Conservation (phyloP, 1,140 invertebrate species). For the Drosophila obscura region DNA sequence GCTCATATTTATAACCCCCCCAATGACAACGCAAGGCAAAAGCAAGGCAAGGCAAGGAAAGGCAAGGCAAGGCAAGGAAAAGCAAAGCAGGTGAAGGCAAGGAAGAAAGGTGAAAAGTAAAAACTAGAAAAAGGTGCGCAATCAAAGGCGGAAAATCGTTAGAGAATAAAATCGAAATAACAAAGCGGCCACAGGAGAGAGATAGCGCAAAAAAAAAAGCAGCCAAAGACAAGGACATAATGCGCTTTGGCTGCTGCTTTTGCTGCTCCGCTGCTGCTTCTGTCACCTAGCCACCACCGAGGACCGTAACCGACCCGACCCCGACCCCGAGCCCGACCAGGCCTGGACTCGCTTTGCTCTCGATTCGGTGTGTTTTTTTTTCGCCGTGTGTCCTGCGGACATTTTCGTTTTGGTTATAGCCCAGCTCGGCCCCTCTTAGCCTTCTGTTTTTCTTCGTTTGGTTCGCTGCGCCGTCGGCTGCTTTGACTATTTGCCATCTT, state of each 20-base stretch:
- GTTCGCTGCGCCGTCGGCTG: constrained; percentile 12
- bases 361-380: constrained; percentile 38
- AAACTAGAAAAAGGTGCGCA: constrained; percentile 60
- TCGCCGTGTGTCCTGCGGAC: constrained; percentile 30
- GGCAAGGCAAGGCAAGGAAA: too few relatives aligned
- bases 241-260: constrained; percentile 56
- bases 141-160: constrained; percentile 72
- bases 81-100: too few relatives aligned
- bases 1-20: constrained; percentile 73
- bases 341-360: not conserved
- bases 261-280: constrained; percentile 1
- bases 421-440: constrained; percentile 4
- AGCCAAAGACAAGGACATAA: constrained; percentile 46
- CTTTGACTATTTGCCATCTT: constrained; percentile 71
- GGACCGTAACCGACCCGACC: constrained; percentile 34
- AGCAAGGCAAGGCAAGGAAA: not conserved
- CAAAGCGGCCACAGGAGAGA: constrained; percentile 56
- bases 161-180: constrained; percentile 76
- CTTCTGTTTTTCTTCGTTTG: constrained; percentile 44
- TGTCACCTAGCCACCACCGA: constrained; percentile 45
- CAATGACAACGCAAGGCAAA: not conserved
- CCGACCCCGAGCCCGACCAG: constrained; percentile 1
- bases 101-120: constrained; percentile 35
- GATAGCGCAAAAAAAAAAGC: constrained; percentile 37
- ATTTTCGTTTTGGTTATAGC: constrained; percentile 25